These are phyloP conservation scores for Aphidius ervi DNA, from an alignment of 1,140 invertebrate species.

Conservation along the genomic window DNA sequence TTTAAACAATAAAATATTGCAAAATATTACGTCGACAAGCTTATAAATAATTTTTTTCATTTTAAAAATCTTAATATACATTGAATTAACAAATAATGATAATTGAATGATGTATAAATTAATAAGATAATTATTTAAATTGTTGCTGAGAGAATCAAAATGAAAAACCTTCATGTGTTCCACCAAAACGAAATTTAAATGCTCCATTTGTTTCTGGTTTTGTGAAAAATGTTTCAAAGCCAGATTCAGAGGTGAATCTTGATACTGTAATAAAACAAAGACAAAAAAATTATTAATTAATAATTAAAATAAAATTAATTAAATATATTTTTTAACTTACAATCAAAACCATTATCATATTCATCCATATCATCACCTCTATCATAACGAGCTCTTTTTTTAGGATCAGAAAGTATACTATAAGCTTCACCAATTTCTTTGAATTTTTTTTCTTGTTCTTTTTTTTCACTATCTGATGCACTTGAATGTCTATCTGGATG, in stretches of 20 bases:
- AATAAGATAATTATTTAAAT: constrained; percentile 11
- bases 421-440: constrained; percentile 98
- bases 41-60: neutral
- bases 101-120: constrained; percentile 1
- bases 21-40: neutral
- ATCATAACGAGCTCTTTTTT: constrained; percentile 89
- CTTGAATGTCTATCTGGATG: constrained; percentile 88
- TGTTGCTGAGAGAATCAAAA: constrained; percentile 64
- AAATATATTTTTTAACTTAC: constrained; percentile 29
- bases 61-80: constrained; percentile 7
- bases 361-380: constrained; percentile 87
- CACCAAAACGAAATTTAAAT: constrained; percentile 48
- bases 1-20: too few relatives aligned
- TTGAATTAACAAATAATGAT: constrained; percentile 10
- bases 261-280: constrained; percentile 48
- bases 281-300: constrained; percentile 23
- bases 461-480: constrained; percentile 76
- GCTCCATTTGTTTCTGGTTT: constrained; percentile 42
- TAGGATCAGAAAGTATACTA: constrained; percentile 87
- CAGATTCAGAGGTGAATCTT: constrained; percentile 69
- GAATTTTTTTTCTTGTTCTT: constrained; percentile 91
- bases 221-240: constrained; percentile 77
- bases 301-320: constrained; percentile 30
- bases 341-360: constrained; percentile 49
- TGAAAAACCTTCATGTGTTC: constrained; percentile 58